These are phyloP conservation scores for Enteromius paludinosus DNA, from an alignment of 2,797 vertebrate species.

Conservation along the genomic window DNA sequence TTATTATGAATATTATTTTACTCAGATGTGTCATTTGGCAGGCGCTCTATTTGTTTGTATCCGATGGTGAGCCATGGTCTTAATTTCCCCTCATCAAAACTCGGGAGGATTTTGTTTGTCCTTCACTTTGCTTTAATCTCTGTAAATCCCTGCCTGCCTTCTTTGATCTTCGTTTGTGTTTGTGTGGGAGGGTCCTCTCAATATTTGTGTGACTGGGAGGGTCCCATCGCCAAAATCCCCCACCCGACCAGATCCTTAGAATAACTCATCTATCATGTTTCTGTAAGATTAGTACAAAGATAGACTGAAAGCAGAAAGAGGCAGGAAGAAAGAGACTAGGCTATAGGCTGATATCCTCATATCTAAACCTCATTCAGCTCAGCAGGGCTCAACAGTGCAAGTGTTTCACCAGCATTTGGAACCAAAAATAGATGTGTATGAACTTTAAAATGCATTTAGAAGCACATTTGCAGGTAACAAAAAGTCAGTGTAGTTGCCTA, in stretches of 20 bases:
- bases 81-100: conserved; percentile 60
- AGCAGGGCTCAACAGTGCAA: neutral
- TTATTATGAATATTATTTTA: neutral
- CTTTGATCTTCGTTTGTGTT: conserved; percentile 58
- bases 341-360: neutral
- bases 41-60: conserved; percentile 41
- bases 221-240: neutral
- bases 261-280: conserved; percentile 21
- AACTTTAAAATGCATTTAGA: neutral
- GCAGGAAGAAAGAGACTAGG: neutral
- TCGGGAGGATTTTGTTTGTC: conserved; percentile 57
- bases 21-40: conserved; percentile 36
- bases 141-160: conserved; percentile 49
- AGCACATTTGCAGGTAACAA: neutral
- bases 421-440: neutral
- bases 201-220: conserved; percentile 40
- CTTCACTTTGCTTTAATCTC: conserved; percentile 57
- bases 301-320: neutral
- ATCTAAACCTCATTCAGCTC: neutral
- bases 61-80: conserved; percentile 23
- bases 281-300: conserved; percentile 1
- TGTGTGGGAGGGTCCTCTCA: conserved; percentile 12
- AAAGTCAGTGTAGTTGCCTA: neutral
- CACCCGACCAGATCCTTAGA: neutral
- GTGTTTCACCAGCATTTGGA: neutral